A percentile compares a stretch with the other conserved stretches of the same genome.
These are phyloP conservation scores for Pheosia tremula DNA, from an alignment of 2,888 invertebrate species.

Conservation along the genomic window DNA sequence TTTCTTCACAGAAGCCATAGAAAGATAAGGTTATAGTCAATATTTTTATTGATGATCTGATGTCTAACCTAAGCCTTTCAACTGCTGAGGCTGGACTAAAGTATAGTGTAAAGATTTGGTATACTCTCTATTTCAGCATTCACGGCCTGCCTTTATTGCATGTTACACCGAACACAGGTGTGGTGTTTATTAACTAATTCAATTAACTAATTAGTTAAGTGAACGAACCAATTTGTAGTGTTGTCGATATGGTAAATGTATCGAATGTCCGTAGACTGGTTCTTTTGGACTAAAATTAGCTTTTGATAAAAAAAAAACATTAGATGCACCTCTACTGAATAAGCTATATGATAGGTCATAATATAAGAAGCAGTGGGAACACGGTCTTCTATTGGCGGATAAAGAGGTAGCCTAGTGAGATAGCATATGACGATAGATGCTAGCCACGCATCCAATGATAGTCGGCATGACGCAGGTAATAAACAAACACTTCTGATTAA, in stretches of 20 bases:
- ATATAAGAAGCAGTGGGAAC: background rate
- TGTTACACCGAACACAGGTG: background rate
- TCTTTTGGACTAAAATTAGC: too few relatives aligned
- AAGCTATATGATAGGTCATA: background rate
- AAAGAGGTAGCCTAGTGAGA: background rate
- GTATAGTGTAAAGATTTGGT: background rate
- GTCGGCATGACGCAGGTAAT: too few relatives aligned
- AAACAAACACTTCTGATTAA: background rate
- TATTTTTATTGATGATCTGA: background rate
- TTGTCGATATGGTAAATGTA: background rate
- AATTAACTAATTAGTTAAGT: slow-evolving; percentile 4
- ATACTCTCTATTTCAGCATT: background rate
- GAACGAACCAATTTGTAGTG: background rate
- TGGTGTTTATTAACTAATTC: slow-evolving; percentile 3
- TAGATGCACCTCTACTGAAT: background rate
- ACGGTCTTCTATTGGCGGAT: background rate
- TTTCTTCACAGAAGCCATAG: too few relatives aligned
- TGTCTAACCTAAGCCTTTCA: background rate
- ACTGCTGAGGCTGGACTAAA: background rate
- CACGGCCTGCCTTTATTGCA: background rate
- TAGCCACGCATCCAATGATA: background rate
- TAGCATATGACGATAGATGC: background rate
- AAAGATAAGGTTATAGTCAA: too few relatives aligned
- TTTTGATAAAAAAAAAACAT: background rate
- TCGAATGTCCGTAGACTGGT: background rate